Evolutionary conservation across 2,113 vertebrate species (phyloP).

Genomic region (Cinclus mexicanus): DNA sequence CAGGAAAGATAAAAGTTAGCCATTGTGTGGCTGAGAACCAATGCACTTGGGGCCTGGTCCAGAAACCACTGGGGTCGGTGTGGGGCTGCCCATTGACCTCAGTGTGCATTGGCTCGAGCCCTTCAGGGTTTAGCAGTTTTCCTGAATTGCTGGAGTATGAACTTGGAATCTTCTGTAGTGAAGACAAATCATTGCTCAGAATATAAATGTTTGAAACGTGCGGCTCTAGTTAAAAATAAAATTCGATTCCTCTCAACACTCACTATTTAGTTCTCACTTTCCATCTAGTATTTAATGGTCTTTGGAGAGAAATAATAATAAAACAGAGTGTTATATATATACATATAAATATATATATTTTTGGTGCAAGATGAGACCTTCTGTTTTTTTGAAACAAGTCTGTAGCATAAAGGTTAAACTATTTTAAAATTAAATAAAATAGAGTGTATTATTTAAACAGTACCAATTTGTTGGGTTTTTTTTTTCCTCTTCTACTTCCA

Average conservation of each 20-base stretch:
- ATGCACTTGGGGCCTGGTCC: slow-evolving; percentile 57
- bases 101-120: background rate
- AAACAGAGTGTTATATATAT: slow-evolving; percentile 83
- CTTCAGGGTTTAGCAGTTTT: slow-evolving; percentile 42
- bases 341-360: slow-evolving; percentile 78
- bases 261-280: slow-evolving; percentile 75
- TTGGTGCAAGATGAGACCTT: slow-evolving; percentile 86
- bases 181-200: slow-evolving; percentile 68
- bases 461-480: slow-evolving; percentile 22
- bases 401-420: slow-evolving; percentile 97
- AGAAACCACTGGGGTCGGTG: background rate
- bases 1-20: slow-evolving; percentile 64
- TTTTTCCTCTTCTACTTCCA: background rate
- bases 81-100: background rate
- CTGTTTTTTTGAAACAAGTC: slow-evolving; percentile 89
- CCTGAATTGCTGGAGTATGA: slow-evolving; percentile 66
- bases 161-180: slow-evolving; percentile 67
- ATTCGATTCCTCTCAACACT: slow-evolving; percentile 64
- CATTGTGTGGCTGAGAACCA: slow-evolving; percentile 70
- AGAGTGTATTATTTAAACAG: slow-evolving; percentile 94
- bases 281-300: slow-evolving; percentile 91
- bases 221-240: slow-evolving; percentile 49
- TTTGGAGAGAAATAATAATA: slow-evolving; percentile 81
- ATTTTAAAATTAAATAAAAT: slow-evolving; percentile 95
- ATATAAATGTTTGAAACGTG: slow-evolving; percentile 65